A percentile compares a stretch with the other conserved stretches of the same genome.
Evolutionary conservation across 2,888 invertebrate species (phyloP).

Genomic region (Xanthia togata): DNA sequence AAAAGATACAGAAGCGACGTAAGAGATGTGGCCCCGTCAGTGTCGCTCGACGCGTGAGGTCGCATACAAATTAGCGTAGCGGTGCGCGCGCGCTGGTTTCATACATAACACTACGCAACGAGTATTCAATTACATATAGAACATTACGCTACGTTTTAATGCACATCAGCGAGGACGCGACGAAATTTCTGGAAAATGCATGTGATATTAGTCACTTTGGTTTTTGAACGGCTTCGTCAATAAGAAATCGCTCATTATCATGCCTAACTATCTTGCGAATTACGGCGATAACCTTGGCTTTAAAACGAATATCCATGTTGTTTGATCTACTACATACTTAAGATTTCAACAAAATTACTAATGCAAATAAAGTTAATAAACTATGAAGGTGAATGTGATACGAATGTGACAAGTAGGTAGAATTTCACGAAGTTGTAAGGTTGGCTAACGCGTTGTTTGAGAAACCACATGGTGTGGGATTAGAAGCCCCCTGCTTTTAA

Average conservation of each 20-base stretch:
- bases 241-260: neutral
- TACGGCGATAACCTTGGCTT: neutral
- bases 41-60: conserved; percentile 75
- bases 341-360: neutral
- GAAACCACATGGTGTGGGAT: neutral
- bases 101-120: conserved; percentile 43
- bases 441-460: neutral
- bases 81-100: conserved; percentile 67
- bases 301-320: conserved; percentile 5
- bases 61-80: conserved; percentile 80
- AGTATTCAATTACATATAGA: conserved; percentile 46
- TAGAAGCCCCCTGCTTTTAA: too few species aligned
- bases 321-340: neutral
- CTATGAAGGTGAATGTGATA: neutral
- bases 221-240: neutral
- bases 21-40: conserved; percentile 67
- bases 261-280: neutral
- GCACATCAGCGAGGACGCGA: conserved; percentile 8
- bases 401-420: neutral
- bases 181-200: conserved; percentile 22
- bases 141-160: conserved; percentile 19
- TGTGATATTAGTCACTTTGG: neutral
- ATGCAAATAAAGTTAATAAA: neutral
- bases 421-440: neutral
- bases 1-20: conserved; percentile 54